Evolutionary conservation across 2,797 vertebrate species (phyloP), one percentile per base, ranked within the genome.

Genomic region (Sebastes matsubarae): DNA sequence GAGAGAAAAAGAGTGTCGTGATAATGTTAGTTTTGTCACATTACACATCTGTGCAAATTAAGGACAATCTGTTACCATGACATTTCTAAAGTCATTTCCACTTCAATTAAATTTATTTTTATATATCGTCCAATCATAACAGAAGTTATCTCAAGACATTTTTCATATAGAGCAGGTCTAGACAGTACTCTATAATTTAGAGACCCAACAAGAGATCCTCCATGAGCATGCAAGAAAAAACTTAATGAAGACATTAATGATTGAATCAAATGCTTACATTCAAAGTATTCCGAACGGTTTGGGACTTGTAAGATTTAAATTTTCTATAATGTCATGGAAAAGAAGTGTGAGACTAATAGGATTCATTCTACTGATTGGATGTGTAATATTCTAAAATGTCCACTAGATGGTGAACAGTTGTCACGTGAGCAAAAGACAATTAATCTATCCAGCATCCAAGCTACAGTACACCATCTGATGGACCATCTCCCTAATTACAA

Each of bases 361-460:
- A 32, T 24, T 12, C 9, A 11, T 24, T 42, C 54, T n/a, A 7
- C 11, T n/a, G 6, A 22, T 22, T 27, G 20, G 13, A 46, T 55
- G 1, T 68, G 72, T 38, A 20, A 42, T 75, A 5, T 32, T 72
- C 1, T 11, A 25, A 59, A 63, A 52, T 54, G 52, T 67, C 83
- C 83, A 80, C 60, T 72, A 80, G 88, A 78, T 80, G 80, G 30
- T 0, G 57, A 14, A 54, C 46, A 64, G 18, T 27, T 2, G 20
- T 6, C 32, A 59, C 25, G 1, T 60, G 4, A 20, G 18, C 32
- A 46, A 29, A 50, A 42, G 5, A 18, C 42, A 46, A 42, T 42
- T 42, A 42, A 16, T 42, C 52, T 34, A 4, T 13, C 3, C 50
- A 67, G 16, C 13, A 29, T 32, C 10, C 12, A 29, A 29, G 38